Evolutionary conservation across 30 jellyfish, hydroid and myxozoan genomes (phyloP).

Genomic region (Pseudorhiza aurosa): DNA sequence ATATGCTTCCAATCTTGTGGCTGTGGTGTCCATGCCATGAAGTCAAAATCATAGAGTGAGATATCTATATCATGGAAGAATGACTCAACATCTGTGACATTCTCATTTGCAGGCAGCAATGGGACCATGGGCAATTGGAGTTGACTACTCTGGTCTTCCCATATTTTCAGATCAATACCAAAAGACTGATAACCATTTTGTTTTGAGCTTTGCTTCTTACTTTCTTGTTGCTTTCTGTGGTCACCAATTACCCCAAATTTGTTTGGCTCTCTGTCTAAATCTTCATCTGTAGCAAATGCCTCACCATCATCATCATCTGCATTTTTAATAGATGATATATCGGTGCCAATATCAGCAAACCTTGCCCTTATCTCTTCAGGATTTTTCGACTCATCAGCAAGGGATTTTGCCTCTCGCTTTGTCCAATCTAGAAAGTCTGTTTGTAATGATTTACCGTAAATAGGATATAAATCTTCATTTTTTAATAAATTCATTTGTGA

Average conservation of each 20-base stretch:
- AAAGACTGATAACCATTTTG: not conserved
- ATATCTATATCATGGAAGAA: slow-evolving; percentile 85
- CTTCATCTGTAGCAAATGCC: slow-evolving; percentile 16
- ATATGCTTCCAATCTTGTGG: slow-evolving; percentile 57
- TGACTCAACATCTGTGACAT: slow-evolving; percentile 53
- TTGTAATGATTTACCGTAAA: slow-evolving; percentile 56
- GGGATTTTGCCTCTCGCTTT: slow-evolving; percentile 46
- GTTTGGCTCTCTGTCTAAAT: slow-evolving; percentile 34
- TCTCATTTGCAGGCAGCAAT: slow-evolving; percentile 52
- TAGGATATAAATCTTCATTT: slow-evolving; percentile 43
- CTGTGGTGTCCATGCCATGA: slow-evolving; percentile 57
- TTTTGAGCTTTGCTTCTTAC: slow-evolving; percentile 14
- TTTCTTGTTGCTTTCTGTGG: slow-evolving; percentile 64
- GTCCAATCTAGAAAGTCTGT: slow-evolving; percentile 65
- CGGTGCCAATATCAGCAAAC: slow-evolving; percentile 74
- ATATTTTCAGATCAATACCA: slow-evolving; percentile 30
- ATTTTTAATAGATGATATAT: slow-evolving; percentile 33
- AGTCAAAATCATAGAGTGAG: slow-evolving; percentile 83
- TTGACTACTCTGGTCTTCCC: slow-evolving; percentile 61
- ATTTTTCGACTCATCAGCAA: slow-evolving; percentile 38
- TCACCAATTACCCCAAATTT: slow-evolving; percentile 96
- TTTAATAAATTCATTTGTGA: slow-evolving; percentile 50
- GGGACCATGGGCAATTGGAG: slow-evolving; percentile 32
- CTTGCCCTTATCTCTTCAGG: slow-evolving; percentile 74
- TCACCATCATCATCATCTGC: not conserved